Evolutionary conservation across 1,140 invertebrate genomes (phyloP).

Genomic region (Trachelipus rathkii): DNA sequence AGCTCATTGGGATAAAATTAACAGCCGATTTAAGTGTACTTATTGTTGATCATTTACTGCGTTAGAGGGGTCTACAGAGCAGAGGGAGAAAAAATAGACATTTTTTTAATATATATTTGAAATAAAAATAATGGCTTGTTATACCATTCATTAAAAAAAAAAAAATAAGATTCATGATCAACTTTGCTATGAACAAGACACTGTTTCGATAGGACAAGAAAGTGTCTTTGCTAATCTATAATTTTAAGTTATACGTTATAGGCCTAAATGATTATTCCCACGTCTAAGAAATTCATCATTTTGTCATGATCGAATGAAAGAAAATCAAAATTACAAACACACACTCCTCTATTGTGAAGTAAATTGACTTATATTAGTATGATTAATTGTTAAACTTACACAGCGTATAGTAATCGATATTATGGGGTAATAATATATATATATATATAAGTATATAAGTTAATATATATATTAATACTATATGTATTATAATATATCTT

Average conservation of each 20-base stretch:
- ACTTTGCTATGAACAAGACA: no score
- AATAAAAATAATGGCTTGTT: no score
- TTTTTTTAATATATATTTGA: no score
- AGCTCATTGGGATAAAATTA: conserved; percentile 35
- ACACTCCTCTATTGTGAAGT: not conserved
- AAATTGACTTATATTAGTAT: conserved; percentile 5
- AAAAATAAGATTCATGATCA: no score
- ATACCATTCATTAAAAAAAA: no score
- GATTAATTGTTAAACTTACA: conserved; percentile 1
- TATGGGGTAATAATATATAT: not conserved
- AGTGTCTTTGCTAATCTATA: no score
- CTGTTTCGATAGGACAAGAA: no score
- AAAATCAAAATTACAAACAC: not conserved
- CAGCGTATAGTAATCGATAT: not conserved
- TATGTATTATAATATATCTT: not conserved
- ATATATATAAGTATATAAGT: no score
- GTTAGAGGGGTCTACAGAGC: no score
- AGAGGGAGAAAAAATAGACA: no score
- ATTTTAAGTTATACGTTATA: no score
- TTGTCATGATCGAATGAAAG: not conserved
- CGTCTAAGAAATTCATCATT: not conserved
- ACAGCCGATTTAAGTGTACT: conserved; percentile 19
- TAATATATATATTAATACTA: not conserved
- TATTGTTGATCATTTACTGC: no score
- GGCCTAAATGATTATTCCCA: not conserved